phyloP scores from a whole-genome alignment of 2,113 vertebrate species.

The Otus sunia region DNA sequence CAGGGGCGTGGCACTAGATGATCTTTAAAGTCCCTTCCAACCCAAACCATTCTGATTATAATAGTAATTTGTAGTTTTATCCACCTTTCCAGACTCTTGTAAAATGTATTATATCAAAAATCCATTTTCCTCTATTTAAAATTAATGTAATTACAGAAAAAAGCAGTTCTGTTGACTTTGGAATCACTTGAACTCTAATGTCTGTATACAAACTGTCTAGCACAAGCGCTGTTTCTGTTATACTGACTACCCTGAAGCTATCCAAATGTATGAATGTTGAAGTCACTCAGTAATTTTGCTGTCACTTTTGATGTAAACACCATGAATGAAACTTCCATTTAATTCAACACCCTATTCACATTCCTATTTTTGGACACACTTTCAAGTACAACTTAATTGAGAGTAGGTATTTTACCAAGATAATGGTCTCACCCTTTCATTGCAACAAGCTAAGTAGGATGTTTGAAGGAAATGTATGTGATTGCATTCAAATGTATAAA shows the following conservation, averaged over 20 bases:
- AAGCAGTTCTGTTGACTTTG: background rate
- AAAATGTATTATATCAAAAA: background rate
- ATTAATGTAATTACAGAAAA: background rate
- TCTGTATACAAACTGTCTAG: background rate
- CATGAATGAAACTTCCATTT: background rate
- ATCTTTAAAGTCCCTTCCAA: too few relatives aligned
- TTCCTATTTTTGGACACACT: background rate
- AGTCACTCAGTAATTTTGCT: background rate
- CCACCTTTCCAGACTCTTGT: background rate
- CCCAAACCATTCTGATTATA: too few relatives aligned
- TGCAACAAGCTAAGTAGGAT: background rate
- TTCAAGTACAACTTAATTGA: background rate
- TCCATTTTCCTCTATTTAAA: background rate
- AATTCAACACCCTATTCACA: background rate
- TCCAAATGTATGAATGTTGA: background rate
- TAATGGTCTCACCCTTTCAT: background rate
- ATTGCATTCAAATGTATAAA: background rate
- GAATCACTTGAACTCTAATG: background rate
- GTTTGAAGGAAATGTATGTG: background rate
- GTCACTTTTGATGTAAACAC: slow-evolving; percentile 15
- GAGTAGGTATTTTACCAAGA: background rate
- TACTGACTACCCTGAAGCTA: background rate
- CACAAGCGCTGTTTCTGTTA: background rate
- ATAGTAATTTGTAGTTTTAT: background rate
- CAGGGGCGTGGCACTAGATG: too few relatives aligned